Base-by-base conservation (phyloP, 1,140 invertebrate genomes). In the Homalodisca vitripennis region DNA sequence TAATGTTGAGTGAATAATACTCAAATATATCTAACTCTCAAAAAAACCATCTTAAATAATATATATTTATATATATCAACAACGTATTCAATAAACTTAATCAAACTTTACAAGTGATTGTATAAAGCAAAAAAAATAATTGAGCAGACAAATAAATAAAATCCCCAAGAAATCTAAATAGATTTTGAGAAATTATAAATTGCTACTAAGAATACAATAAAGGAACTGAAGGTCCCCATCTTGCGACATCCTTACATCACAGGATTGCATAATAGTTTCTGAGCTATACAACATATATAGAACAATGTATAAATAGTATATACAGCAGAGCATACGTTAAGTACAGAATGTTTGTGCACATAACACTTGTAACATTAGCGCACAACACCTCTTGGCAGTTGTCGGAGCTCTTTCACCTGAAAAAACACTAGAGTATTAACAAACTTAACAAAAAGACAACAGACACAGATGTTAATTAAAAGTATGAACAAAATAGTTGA, bases 201-300 rank as follows among this genome's bases (percentile, higher is more conserved):
- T 17, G 17, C 6, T 17, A 41, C 17, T 41, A 17, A 41, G 34
- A 41, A 41, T 41, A 41, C 17, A 41, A 6, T 41, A 17, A 24
- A 53, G 48, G 6, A 13, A 3, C 22, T 10, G 55, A 27, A 60
- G 24, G 55, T 60, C 27, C n/a, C 26, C 22, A 60, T 10, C 55
- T 60, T 60, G 55, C 24, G 29, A 60, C 55, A 30, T 60, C n/a
- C 55, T 60, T 60, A 17, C 34, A 41, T 17, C 34, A 41, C 6
- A 41, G 34, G 34, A 41, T 41, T 41, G 55, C 55, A 29, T 60
- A 53, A 60, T 60, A 60, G 14, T 60, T 22, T 29, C 22, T 60
- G 55, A 60, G 14, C 55, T 60, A 60, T 60, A 60, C 24, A 60
- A 60, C 55, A 30, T 27, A 60, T 53, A 53, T 26, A 60, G 27